Evolutionary conservation across 2,797 vertebrate species (phyloP), one percentile per base, ranked within the genome.

Genomic region (Myotis findleyi): DNA sequence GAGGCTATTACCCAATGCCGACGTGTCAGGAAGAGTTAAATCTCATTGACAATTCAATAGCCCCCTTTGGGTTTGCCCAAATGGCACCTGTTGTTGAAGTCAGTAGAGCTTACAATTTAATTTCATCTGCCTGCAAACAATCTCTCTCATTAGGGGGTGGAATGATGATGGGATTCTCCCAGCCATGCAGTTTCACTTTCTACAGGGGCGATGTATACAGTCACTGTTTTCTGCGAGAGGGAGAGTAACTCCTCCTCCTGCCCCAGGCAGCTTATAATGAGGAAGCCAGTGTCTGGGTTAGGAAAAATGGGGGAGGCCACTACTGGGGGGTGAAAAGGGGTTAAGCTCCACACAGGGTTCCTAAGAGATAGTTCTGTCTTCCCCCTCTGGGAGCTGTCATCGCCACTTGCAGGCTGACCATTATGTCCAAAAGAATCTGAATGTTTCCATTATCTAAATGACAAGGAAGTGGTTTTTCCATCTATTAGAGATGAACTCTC

Each of bases 61-160:
- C 96, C 98, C 98, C 97, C 97, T 98, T 98, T 98, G 96, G 98
- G 96, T 98, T 98, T 98, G 95, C 97, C 98, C 98, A 98, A 99
- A 98, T 99, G 99, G 98, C 98, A 99, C 99, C 99, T 99, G 99
- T 99, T 99, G 99, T 99, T 98, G 98, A 98, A 99, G 98, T 98
- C 99, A 99, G 97, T 98, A 98, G 99, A 99, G 99, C 99, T 98
- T 99, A 98, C 98, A 98, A 98, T 99, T 99, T 99, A 99, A 99
- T 99, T 99, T 99, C 98, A 99, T 99, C 99, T 99, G 98, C 98
- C 98, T 98, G 98, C 99, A 99, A 99, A 99, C 99, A 99, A 98
- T 99, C 98, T 98, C 96, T 97, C 98, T 99, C 99, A 99, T 99
- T 99, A 99, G 98, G 98, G 98, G 98, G 98, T 98, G 98, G 98